Conservation (phyloP, 1,140 invertebrate species). For the Diplogasteroides magnus region DNA sequence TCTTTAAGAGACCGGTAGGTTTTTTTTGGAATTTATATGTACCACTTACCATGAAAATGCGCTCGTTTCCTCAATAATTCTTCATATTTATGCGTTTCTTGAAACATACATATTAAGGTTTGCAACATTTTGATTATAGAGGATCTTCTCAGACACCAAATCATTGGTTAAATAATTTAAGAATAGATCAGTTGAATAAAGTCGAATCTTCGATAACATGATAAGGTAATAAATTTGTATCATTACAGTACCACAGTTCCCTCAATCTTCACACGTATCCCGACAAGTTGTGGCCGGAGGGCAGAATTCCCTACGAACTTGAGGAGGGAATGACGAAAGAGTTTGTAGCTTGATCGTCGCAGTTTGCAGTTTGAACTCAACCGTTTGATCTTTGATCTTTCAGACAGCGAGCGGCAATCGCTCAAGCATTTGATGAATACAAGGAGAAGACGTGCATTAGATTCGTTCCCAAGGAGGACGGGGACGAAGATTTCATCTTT, state of each 20-base stretch:
- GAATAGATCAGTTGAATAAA: background rate
- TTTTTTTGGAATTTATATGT: background rate
- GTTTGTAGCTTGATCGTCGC: conserved; percentile 27
- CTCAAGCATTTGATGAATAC: conserved; percentile 54
- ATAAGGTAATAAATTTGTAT: too few relatives aligned
- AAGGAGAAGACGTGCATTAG: conserved; percentile 53
- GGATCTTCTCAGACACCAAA: background rate
- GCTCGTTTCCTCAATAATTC: background rate
- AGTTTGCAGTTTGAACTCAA: background rate
- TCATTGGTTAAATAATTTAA: background rate
- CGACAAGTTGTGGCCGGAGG: conserved; percentile 50
- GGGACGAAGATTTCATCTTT: conserved; percentile 54
- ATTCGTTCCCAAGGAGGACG: conserved; percentile 46
- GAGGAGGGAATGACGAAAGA: conserved; percentile 54
- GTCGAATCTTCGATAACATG: too few relatives aligned
- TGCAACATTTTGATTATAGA: conserved; percentile 7
- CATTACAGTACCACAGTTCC: conserved; percentile 51
- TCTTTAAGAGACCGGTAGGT: conserved; percentile 44
- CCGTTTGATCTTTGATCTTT: conserved; percentile 20
- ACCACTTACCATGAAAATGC: background rate
- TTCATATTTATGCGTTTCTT: background rate
- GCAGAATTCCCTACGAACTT: conserved; percentile 48
- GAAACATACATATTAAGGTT: background rate
- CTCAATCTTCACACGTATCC: conserved; percentile 51
- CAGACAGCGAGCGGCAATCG: conserved; percentile 53